Evolutionary conservation across 2,113 vertebrate species (phyloP).

Genomic region (Panurus biarmicus): DNA sequence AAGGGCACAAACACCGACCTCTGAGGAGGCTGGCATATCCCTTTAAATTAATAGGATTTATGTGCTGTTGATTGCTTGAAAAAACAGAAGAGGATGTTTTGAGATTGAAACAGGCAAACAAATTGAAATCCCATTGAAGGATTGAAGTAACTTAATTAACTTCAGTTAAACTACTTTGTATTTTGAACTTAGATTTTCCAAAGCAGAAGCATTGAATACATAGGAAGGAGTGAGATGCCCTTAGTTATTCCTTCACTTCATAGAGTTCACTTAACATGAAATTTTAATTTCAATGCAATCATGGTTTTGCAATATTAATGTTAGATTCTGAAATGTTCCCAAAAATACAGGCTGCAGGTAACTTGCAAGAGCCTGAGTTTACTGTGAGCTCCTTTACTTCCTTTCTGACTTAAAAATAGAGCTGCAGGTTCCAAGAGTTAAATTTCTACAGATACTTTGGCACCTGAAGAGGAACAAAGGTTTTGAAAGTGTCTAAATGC

Average conservation of each 20-base stretch:
- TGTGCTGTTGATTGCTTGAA: neutral
- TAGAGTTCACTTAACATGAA: conserved; percentile 12
- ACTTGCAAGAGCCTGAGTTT: neutral
- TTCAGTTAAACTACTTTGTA: neutral
- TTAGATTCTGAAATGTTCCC: neutral
- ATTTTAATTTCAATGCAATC: conserved; percentile 1
- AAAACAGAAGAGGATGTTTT: neutral
- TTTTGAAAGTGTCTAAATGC: neutral
- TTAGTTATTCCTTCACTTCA: neutral
- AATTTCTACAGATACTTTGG: neutral
- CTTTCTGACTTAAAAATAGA: neutral
- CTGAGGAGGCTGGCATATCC: neutral
- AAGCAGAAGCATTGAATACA: neutral
- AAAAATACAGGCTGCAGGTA: neutral
- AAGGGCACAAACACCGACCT: neutral
- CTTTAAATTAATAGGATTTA: neutral
- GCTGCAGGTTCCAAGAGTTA: neutral
- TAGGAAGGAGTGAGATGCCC: neutral
- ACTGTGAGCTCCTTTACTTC: neutral
- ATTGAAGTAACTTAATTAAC: neutral
- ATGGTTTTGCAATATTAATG: conserved; percentile 28
- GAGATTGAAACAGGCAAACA: neutral
- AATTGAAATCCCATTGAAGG: neutral
- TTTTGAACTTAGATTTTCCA: neutral
- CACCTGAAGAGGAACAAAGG: neutral